Percentiles rank a stretch among this genome's conserved stretches.
Evolutionary conservation across 2,113 vertebrate genomes (phyloP).

Genomic region (Dipodomys ordii): DNA sequence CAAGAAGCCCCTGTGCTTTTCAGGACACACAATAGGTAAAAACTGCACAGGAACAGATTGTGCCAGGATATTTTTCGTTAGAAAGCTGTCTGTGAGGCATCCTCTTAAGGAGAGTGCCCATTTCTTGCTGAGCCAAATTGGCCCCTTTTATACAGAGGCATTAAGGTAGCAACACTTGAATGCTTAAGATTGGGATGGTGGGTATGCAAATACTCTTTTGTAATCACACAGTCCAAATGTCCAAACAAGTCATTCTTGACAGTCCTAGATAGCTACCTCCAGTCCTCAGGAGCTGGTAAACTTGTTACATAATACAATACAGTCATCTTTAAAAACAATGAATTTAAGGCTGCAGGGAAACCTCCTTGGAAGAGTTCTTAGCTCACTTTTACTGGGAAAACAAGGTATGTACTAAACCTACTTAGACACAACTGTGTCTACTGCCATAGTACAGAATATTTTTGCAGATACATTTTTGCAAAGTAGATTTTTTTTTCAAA

Average conservation of each 20-base stretch:
- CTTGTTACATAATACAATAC: slow-evolving; percentile 12
- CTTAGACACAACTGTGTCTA: neutral
- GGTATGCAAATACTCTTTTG: neutral
- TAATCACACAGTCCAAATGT: neutral
- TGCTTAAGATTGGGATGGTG: neutral
- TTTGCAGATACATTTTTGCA: neutral
- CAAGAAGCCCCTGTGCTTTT: neutral
- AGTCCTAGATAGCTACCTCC: neutral
- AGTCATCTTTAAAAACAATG: neutral
- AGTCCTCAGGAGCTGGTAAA: neutral
- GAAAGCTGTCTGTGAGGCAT: neutral
- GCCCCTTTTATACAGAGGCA: neutral
- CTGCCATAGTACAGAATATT: too few relatives aligned
- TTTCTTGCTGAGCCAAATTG: neutral
- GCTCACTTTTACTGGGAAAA: neutral
- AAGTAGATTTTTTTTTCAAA: neutral
- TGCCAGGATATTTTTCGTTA: neutral
- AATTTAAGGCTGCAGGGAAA: neutral
- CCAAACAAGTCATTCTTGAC: neutral
- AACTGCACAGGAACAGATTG: slow-evolving; percentile 19
- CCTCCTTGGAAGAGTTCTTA: neutral
- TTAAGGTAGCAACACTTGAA: neutral
- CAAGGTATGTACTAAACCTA: neutral
- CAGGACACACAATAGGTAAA: neutral
- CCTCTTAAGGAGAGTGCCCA: neutral